Base-by-base conservation (phyloP, 2,113 vertebrate species). In the Xyliphius kryptos region DNA sequence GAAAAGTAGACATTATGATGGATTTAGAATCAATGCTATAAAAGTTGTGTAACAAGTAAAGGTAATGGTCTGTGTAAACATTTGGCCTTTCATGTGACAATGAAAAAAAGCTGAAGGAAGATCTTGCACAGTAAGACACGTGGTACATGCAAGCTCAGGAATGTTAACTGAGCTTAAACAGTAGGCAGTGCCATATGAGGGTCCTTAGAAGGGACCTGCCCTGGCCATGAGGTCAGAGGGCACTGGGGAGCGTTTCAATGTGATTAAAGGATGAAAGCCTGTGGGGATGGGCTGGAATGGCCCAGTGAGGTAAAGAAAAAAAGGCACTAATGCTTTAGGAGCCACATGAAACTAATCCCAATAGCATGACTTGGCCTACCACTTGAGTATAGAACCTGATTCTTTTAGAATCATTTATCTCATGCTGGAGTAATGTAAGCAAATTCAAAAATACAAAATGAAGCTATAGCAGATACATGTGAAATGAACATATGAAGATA, bases 221-320 rank as follows among this genome's bases (percentile, higher is more conserved):
- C 56, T 20, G 37, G 52, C 38, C 48, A 22, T 46, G 65, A 59
- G 55, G 58, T 71, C 57, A 41, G 12, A 57, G 65, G 69, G 63
- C 61, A 50, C 6, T 9, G 54, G 65, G 61, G 55, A 68, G 47
- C 56, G 21, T 68, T 69, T 69, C 73, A 66, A 63, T 62, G 54
- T 62, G 69, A 71, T 71, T 75, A 68, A 56, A 43, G 53, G 53
- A 69, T 62, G 57, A 75, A 68, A 70, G 69, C 40, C 60, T 61
- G 41, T 50, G 15, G 47, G 60, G 55, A 60, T 64, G 56, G 32
- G 6, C 56, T 56, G 63, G 59, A 53, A 22, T 60, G 40, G 38
- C 60, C 56, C 38, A 56, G 17, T 13, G 38, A 52, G 16, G 7
- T 15, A 56, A 7, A 46, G 22, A 47, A 21, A 57, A 59, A 44